Evolutionary conservation across 2,113 vertebrate species (phyloP).

Genomic region (Cephalopholis sonnerati): DNA sequence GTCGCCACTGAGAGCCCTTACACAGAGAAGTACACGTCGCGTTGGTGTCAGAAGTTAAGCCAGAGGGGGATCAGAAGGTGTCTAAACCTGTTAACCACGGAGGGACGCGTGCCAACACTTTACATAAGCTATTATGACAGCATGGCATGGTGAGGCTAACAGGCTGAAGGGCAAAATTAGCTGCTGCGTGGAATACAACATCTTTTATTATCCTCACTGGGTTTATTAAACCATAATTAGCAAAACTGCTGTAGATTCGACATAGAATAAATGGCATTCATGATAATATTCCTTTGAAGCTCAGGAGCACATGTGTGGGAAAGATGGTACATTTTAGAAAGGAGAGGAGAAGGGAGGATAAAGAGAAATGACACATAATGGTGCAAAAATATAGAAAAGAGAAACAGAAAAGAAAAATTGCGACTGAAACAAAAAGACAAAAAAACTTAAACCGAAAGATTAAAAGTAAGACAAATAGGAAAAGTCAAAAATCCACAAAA

Average conservation of each 20-base stretch:
- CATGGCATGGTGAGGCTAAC: slow-evolving; percentile 1
- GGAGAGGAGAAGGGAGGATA: not conserved
- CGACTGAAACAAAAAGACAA: not conserved
- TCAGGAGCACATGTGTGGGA: not conserved
- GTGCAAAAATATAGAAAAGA: not conserved
- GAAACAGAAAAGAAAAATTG: not conserved
- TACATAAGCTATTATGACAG: slow-evolving; percentile 70
- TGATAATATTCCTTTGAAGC: not conserved
- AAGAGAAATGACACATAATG: not conserved
- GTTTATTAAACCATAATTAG: slow-evolving; percentile 28
- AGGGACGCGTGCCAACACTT: slow-evolving; percentile 55
- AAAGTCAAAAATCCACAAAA: no score
- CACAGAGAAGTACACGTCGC: slow-evolving; percentile 14
- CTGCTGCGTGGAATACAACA: not conserved
- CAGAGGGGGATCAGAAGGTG: slow-evolving; percentile 68
- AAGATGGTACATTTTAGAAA: not conserved
- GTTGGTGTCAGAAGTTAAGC: slow-evolving; percentile 67
- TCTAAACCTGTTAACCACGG: slow-evolving; percentile 72
- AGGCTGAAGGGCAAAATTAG: slow-evolving; percentile 37
- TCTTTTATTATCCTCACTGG: slow-evolving; percentile 12
- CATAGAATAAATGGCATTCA: not conserved
- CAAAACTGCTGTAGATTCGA: slow-evolving; percentile 6
- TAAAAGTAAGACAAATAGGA: not conserved
- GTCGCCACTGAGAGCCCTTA: slow-evolving; percentile 50
- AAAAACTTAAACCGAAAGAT: not conserved